Percentiles rank a stretch among this genome's conserved stretches.
phyloP scores from a whole-genome alignment of 2,888 invertebrate species.

The Synanthedon myopaeformis region DNA sequence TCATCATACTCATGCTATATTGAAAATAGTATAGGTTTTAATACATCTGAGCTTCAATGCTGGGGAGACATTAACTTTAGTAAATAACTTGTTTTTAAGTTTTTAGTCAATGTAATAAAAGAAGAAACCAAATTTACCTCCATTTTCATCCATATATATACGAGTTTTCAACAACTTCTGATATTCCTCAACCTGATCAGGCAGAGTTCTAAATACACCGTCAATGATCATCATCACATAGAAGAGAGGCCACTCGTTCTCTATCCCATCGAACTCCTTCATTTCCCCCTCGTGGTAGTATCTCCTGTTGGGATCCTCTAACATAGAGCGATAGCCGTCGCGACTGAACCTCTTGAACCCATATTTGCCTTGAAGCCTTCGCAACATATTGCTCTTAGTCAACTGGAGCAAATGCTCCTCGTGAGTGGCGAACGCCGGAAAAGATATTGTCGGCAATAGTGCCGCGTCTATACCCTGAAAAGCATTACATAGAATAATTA shows the following conservation, averaged over 20 bases:
- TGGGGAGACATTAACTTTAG: neutral
- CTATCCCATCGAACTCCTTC: conserved; percentile 94
- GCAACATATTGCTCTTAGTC: conserved; percentile 87
- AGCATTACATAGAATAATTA: conserved; percentile 3
- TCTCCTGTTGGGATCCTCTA: conserved; percentile 83
- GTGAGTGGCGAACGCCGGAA: conserved; percentile 98
- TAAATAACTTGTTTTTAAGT: neutral
- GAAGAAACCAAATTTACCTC: conserved; percentile 64
- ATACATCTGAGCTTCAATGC: neutral
- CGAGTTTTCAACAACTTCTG: conserved; percentile 85
- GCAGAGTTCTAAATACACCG: conserved; percentile 88
- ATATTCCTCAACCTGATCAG: conserved; percentile 93
- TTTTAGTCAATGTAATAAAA: neutral
- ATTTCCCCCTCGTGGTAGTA: conserved; percentile 93
- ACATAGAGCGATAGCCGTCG: conserved; percentile 91
- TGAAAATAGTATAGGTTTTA: too few relatives aligned
- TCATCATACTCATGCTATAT: too few relatives aligned
- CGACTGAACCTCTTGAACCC: conserved; percentile 95
- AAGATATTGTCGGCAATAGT: conserved; percentile 92
- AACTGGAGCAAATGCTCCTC: conserved; percentile 89
- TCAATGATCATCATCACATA: conserved; percentile 97
- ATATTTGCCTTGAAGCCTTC: conserved; percentile 86
- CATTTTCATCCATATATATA: conserved; percentile 83
- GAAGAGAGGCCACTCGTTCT: conserved; percentile 98
- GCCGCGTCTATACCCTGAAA: conserved; percentile 92